A percentile compares a stretch with the other conserved stretches of the same genome.
These are phyloP conservation scores for Rhagium mordax DNA, from an alignment of 2,888 invertebrate genomes.

Conservation along the genomic window DNA sequence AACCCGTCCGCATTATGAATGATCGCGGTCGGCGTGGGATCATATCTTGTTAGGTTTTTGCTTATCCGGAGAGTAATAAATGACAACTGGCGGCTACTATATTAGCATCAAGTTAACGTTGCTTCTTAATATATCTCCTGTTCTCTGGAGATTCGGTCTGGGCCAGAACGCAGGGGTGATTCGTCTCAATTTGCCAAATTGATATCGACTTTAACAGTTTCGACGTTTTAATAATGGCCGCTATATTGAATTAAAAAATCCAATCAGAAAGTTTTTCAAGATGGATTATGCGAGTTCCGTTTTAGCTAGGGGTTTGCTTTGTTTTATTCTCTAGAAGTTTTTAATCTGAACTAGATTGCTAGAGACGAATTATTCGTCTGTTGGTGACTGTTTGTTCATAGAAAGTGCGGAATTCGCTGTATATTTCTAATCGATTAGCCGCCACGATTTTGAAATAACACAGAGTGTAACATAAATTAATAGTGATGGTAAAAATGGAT, in stretches of 20 bases:
- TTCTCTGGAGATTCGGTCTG: constrained; percentile 27
- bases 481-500: too few species aligned
- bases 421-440: too few species aligned
- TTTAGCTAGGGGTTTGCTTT: constrained; percentile 14
- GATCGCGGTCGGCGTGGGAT: neutral
- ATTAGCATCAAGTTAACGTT: constrained; percentile 52
- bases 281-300: constrained; percentile 2
- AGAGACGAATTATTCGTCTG: neutral
- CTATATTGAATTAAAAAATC: constrained; percentile 47
- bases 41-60: constrained; percentile 29
- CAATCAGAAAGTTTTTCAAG: constrained; percentile 25
- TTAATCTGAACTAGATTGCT: neutral
- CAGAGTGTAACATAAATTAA: too few species aligned
- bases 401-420: too few species aligned
- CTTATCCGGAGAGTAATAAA: constrained; percentile 11
- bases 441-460: too few species aligned
- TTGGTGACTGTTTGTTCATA: too few species aligned
- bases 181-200: constrained; percentile 60
- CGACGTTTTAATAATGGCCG: constrained; percentile 42
- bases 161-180: constrained; percentile 46
- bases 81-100: constrained; percentile 42
- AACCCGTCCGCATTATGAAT: neutral
- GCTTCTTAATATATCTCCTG: constrained; percentile 50
- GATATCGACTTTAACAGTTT: constrained; percentile 53
- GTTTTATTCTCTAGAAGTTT: neutral